Evolutionary conservation across 2,797 vertebrate species (phyloP).

Genomic region (Catharus ustulatus): DNA sequence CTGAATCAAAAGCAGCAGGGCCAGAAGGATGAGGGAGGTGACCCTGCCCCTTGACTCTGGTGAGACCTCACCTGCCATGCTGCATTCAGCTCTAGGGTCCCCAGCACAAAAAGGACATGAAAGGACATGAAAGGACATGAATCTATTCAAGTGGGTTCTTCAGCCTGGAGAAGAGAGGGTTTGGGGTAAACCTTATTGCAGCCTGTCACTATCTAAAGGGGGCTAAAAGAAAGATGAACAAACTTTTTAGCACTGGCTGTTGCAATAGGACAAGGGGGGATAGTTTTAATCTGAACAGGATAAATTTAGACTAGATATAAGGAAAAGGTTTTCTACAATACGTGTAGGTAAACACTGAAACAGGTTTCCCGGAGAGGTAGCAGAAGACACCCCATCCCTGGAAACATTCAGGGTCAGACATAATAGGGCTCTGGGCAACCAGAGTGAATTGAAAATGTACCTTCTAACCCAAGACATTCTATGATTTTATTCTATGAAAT

Average conservation of each 20-base stretch:
- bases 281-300: background rate
- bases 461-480: background rate
- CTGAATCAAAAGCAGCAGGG: background rate
- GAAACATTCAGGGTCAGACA: background rate
- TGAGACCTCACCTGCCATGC: background rate
- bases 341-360: background rate
- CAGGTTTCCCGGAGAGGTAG: background rate
- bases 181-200: background rate
- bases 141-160: background rate
- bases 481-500: background rate
- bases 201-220: background rate
- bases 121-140: background rate
- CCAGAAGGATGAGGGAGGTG: background rate
- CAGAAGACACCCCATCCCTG: background rate
- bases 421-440: background rate
- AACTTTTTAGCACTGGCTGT: rapidly evolving
- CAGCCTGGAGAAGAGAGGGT: background rate
- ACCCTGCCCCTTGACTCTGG: background rate
- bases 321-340: background rate
- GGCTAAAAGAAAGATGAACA: background rate
- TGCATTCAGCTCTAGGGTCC: background rate
- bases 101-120: background rate
- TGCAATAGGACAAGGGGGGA: background rate
- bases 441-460: background rate
- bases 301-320: background rate